These are phyloP conservation scores for Elegia similella DNA, from an alignment of 2,888 invertebrate species.

Conservation along the genomic window DNA sequence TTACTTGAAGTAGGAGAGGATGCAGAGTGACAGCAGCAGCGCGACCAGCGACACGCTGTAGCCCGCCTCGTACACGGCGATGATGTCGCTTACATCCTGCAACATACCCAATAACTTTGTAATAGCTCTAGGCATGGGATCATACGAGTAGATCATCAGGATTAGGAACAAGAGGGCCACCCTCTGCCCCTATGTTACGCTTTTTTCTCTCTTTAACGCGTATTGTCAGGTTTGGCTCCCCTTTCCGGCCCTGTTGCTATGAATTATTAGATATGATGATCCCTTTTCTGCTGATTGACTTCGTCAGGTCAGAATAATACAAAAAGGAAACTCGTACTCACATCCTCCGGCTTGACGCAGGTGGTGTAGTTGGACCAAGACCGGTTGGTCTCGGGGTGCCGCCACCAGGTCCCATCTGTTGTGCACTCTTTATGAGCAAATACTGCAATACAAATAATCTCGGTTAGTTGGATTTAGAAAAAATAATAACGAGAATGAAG, in stretches of 20 bases:
- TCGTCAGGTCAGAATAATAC: neutral
- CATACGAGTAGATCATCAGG: no score
- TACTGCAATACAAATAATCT: conserved; percentile 74
- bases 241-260: no score
- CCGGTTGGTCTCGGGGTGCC: conserved; percentile 87
- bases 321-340: conserved; percentile 67
- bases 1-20: conserved; percentile 94
- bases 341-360: conserved; percentile 84
- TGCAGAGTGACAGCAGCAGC: conserved; percentile 89
- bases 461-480: neutral
- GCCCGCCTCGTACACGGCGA: conserved; percentile 91
- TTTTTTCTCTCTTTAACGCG: no score
- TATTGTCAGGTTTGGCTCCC: no score
- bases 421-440: conserved; percentile 91
- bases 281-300: no score
- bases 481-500: neutral
- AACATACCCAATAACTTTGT: neutral
- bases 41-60: conserved; percentile 93
- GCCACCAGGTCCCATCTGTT: conserved; percentile 90
- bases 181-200: no score
- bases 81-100: conserved; percentile 80
- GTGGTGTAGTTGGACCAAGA: conserved; percentile 96
- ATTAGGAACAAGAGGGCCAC: no score
- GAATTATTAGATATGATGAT: no score
- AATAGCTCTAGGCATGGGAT: no score